Evolutionary conservation across 2,113 vertebrate genomes (phyloP), one percentile per base, ranked within the genome.

Genomic region (Paracanthobrama guichenoti): DNA sequence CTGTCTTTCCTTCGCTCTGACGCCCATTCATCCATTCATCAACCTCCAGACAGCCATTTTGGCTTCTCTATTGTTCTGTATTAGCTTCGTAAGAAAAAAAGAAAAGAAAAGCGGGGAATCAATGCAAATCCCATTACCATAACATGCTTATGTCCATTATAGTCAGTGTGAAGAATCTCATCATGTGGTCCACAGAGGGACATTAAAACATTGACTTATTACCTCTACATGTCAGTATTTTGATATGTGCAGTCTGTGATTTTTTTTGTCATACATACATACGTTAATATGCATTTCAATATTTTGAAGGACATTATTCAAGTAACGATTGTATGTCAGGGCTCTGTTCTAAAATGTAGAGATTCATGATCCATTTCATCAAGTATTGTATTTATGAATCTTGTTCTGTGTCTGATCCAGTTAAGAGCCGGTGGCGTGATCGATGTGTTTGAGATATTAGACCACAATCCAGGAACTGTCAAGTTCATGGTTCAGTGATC

Each of bases 131-230:
- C 86, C 83, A 85, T 90, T 92, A 91, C 88, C 66, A 84, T 89
- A 90, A 91, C 87, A 83, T 79, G 88, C 89, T 89, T 89, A 88
- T 81, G 86, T 89, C 84, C 84, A 88, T 90, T 91, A 81, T 88
- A 83, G 86, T 88, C 86, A 84, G 48, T 53, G 84, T 83, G 83
- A 86, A 86, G 82, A 82, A 84, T 81, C 59, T 85, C 64, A 44
- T 86, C 77, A 60, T 79, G 85, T 86, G 66, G 53, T 62, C 81
- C 67, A 85, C 46, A 87, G 87, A 71, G 20, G 62, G 39, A 67
- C 22, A 28, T 46, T 77, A 44, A 76, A 48, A 14, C 39, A 13
- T 20, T 9, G 46, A 53, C 44, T 24, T 39, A 31, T 20, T 13
- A 8, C 28, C 31, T 57, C 5, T 1, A 1, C 28, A 20, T 53